A percentile compares a stretch with the other conserved stretches of the same genome.
Evolutionary conservation across 2,888 invertebrate species (phyloP).

Genomic region (Oxystoma pomonae): DNA sequence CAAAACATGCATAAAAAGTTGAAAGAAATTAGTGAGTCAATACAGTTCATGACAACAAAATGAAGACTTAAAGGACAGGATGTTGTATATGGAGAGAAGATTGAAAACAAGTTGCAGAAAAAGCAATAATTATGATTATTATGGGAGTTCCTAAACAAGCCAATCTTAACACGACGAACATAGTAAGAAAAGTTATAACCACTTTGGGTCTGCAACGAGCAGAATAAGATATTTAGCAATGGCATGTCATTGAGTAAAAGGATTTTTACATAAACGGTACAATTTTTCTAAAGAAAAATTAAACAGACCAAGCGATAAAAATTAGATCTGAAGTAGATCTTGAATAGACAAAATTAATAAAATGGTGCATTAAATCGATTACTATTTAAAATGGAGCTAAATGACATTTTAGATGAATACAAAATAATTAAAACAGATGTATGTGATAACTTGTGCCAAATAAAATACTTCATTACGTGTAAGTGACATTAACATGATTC

Average conservation of each 20-base stretch:
- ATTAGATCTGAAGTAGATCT: neutral
- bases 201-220: constrained; percentile 5
- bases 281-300: neutral
- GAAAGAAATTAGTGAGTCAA: constrained; percentile 10
- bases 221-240: neutral
- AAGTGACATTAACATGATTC: neutral
- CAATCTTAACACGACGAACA: constrained; percentile 2
- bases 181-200: neutral
- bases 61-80: constrained; percentile 11
- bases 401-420: neutral
- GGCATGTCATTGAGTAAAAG: neutral
- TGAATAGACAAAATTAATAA: neutral
- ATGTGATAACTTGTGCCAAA: neutral
- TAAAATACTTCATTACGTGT: neutral
- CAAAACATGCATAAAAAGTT: constrained; percentile 10
- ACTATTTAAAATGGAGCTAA: neutral
- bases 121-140: constrained; percentile 6
- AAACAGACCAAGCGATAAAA: neutral
- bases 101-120: constrained; percentile 1
- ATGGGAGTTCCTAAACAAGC: constrained; percentile 9
- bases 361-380: neutral
- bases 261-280: neutral
- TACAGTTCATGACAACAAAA: constrained; percentile 4
- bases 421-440: neutral
- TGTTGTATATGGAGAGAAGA: constrained; percentile 6